Evolutionary conservation across 2,113 vertebrate genomes (phyloP).

Genomic region (Eulemur rufifrons): DNA sequence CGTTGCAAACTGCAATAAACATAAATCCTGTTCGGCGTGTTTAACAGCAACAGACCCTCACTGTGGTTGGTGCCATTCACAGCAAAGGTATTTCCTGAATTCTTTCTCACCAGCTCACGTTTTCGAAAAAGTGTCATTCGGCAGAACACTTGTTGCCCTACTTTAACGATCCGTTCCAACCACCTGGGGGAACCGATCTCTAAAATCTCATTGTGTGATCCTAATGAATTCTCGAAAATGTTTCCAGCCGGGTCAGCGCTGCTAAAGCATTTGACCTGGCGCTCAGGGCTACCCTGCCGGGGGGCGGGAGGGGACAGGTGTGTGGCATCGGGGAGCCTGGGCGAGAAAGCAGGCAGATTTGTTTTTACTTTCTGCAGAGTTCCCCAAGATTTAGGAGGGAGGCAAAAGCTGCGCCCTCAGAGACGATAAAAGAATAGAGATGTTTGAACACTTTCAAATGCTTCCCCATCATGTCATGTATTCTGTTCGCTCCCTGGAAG

Average conservation of each 20-base stretch:
- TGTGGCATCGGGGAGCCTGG: neutral
- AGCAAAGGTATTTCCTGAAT: constrained; percentile 82
- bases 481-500: neutral
- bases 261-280: neutral
- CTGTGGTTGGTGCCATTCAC: constrained; percentile 92
- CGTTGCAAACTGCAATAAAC: constrained; percentile 86
- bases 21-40: constrained; percentile 84
- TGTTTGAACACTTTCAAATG: constrained; percentile 60
- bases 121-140: neutral
- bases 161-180: neutral
- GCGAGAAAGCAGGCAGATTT: neutral
- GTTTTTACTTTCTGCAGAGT: constrained; percentile 4
- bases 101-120: neutral
- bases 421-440: constrained; percentile 49
- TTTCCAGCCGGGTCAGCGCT: neutral
- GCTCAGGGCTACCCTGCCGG: neutral
- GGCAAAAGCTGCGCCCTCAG: neutral
- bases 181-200: neutral
- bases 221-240: neutral
- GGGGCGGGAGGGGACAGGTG: neutral
- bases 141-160: constrained; percentile 62
- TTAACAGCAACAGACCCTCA: constrained; percentile 90
- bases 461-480: neutral
- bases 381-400: neutral
- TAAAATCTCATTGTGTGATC: neutral